phyloP scores from a whole-genome alignment of 2,888 invertebrate species.

The Andrena marginata region DNA sequence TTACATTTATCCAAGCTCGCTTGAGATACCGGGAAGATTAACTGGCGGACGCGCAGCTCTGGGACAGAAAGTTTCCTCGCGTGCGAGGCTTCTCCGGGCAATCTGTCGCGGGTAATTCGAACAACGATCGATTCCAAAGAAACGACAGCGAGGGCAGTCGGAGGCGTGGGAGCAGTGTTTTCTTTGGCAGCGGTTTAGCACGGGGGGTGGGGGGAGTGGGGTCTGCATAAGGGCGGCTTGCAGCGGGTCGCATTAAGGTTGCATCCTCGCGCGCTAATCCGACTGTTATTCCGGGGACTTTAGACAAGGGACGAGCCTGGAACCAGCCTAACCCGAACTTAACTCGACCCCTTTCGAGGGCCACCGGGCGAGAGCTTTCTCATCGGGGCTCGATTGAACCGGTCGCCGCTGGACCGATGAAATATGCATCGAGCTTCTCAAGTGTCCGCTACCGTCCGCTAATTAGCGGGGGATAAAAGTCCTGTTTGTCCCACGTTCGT shows the following conservation, averaged over 20 bases:
- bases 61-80: no score
- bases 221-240: constrained; percentile 63
- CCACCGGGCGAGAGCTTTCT: constrained; percentile 2
- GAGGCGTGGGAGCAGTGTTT: constrained; percentile 45
- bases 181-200: constrained; percentile 65
- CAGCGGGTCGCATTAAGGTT: constrained; percentile 66
- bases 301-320: constrained; percentile 66
- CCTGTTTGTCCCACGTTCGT: constrained; percentile 42
- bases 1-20: no score
- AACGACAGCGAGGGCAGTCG: background rate
- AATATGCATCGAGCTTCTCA: constrained; percentile 62
- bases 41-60: no score
- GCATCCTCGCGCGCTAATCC: constrained; percentile 72
- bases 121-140: background rate
- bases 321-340: constrained; percentile 52
- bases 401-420: constrained; percentile 45
- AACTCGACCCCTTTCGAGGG: constrained; percentile 13
- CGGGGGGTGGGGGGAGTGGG: no score
- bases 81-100: no score
- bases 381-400: constrained; percentile 32
- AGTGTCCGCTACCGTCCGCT: constrained; percentile 56
- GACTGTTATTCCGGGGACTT: constrained; percentile 73
- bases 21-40: no score
- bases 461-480: constrained; percentile 73
- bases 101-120: background rate